Evolutionary conservation across 1,140 invertebrate genomes (phyloP).

Genomic region (Rhizoglyphus robini): DNA sequence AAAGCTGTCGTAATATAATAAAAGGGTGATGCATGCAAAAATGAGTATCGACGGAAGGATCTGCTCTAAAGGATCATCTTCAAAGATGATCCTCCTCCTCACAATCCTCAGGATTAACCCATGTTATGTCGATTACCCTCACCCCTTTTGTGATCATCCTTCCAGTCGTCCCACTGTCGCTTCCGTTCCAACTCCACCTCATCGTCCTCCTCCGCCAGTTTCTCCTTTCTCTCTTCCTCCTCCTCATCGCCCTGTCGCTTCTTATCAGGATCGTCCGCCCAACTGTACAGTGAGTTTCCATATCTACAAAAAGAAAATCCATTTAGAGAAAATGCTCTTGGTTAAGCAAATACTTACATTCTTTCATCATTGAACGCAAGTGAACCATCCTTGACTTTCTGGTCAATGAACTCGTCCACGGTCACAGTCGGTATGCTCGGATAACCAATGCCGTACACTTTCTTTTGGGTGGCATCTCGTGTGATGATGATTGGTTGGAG

Average conservation of each 20-base stretch:
- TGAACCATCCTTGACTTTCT: constrained; percentile 35
- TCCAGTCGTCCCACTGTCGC: constrained; percentile 27
- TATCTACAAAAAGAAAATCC: constrained; percentile 14
- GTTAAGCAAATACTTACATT: constrained; percentile 13
- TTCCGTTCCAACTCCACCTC: constrained; percentile 24
- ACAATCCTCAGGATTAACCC: no score
- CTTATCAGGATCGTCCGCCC: constrained; percentile 23
- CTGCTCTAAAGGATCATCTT: no score
- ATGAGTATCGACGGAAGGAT: no score
- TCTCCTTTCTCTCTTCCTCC: constrained; percentile 52
- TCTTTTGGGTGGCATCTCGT: constrained; percentile 69
- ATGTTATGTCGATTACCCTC: constrained; percentile 19
- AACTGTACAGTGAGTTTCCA: constrained; percentile 23
- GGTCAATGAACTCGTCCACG: constrained; percentile 91
- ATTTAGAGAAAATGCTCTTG: not conserved
- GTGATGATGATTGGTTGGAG: constrained; percentile 88
- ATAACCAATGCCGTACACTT: constrained; percentile 86
- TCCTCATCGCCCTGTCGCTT: constrained; percentile 24
- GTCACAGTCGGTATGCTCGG: constrained; percentile 78
- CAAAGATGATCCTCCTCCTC: no score
- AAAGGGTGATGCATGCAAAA: no score
- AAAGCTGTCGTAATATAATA: no score
- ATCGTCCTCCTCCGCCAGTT: constrained; percentile 60
- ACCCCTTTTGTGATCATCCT: constrained; percentile 23
- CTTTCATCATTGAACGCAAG: constrained; percentile 15